Conservation (phyloP, 2,113 vertebrate genomes). For the Tinamus guttatus region DNA sequence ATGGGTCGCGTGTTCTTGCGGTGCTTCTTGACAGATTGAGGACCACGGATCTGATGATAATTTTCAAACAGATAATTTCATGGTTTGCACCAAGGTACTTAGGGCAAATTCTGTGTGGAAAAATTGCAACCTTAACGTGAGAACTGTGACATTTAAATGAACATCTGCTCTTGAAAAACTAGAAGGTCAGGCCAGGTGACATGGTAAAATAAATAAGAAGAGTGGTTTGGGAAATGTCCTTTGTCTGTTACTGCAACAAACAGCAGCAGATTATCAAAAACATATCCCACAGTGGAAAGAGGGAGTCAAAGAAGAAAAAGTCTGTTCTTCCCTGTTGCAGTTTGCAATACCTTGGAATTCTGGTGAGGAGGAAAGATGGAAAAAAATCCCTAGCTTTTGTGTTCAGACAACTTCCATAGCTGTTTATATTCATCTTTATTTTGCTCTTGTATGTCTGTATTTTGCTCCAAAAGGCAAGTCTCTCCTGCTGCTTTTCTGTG, state of each 20-base stretch:
- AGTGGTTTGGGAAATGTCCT: background rate
- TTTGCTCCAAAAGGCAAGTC: background rate
- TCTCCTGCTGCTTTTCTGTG: rapidly evolving
- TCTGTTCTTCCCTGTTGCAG: background rate
- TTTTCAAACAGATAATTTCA: background rate
- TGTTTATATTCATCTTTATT: background rate
- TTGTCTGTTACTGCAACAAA: background rate
- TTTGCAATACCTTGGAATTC: background rate
- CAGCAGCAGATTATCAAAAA: background rate
- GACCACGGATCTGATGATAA: background rate
- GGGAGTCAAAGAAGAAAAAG: rapidly evolving
- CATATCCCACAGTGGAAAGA: background rate
- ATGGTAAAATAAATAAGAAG: background rate
- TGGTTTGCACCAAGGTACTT: background rate
- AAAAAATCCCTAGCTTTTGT: background rate
- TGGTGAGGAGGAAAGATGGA: background rate
- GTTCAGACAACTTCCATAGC: background rate
- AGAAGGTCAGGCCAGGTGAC: background rate
- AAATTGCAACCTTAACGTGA: background rate
- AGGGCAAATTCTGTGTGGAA: background rate
- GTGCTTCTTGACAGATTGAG: background rate
- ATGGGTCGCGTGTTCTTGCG: background rate
- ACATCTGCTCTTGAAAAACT: background rate
- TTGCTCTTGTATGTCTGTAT: background rate
- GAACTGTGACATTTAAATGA: background rate